These are phyloP conservation scores for Clitarchus hookeri DNA, from an alignment of 2,888 invertebrate species.

Conservation along the genomic window DNA sequence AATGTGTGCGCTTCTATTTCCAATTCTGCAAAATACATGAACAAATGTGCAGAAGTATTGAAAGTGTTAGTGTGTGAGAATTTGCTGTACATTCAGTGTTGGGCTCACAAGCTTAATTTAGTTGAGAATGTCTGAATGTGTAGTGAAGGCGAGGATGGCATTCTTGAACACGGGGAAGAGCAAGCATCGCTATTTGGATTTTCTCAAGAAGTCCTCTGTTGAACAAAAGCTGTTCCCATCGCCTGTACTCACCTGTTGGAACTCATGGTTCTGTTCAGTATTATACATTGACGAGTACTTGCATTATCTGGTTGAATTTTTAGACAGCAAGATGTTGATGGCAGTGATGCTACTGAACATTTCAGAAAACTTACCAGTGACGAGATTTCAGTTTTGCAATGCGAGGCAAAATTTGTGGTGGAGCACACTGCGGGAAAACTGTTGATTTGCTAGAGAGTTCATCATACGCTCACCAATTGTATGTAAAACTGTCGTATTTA, in stretches of 20 bases:
- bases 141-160: neutral
- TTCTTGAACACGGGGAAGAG: no score
- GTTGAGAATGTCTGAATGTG: neutral
- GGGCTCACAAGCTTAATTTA: neutral
- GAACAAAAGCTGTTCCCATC: neutral
- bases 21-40: neutral
- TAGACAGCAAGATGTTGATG: neutral
- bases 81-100: neutral
- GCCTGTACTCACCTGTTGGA: neutral
- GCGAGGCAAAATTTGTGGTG: constrained; percentile 6
- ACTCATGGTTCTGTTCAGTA: constrained; percentile 16
- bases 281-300: neutral
- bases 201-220: neutral
- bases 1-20: neutral
- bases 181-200: neutral
- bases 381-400: neutral
- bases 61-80: neutral
- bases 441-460: neutral
- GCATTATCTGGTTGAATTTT: neutral
- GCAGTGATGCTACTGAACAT: neutral
- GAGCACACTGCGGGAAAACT: neutral
- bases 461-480: neutral
- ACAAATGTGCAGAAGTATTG: neutral
- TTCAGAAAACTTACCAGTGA: neutral
- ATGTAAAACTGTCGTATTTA: neutral